Evolutionary conservation across 2,888 invertebrate species (phyloP).

Genomic region (Lasius fuliginosus): DNA sequence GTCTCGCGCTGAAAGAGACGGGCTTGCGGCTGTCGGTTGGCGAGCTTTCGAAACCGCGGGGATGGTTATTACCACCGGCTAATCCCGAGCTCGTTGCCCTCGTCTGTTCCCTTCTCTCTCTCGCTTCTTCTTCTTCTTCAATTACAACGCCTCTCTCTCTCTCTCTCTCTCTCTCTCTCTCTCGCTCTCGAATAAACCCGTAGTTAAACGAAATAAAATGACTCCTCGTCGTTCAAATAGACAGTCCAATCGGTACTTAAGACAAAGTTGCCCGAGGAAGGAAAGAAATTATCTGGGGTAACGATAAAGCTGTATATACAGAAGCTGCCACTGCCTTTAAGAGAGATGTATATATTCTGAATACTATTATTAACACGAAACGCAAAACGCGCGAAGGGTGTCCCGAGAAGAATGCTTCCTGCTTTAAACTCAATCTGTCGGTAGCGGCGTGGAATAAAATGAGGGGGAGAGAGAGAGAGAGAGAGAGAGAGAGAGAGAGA

Average conservation of each 20-base stretch:
- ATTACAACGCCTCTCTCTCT: background rate
- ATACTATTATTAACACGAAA: slow-evolving; percentile 18
- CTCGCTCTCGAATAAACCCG: slow-evolving; percentile 46
- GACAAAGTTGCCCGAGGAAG: slow-evolving; percentile 48
- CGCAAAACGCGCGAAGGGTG: background rate
- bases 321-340: background rate
- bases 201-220: slow-evolving; percentile 68
- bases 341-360: background rate
- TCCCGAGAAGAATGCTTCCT: slow-evolving; percentile 18
- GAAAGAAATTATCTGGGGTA: slow-evolving; percentile 46
- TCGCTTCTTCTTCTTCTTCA: slow-evolving; percentile 48
- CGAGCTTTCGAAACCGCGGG: slow-evolving; percentile 77
- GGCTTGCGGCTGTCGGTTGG: slow-evolving; percentile 74
- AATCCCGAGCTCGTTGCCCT: slow-evolving; percentile 78
- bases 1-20: slow-evolving; percentile 60
- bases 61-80: slow-evolving; percentile 81
- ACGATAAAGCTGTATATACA: background rate
- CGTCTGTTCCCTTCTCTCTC: slow-evolving; percentile 67
- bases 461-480: background rate
- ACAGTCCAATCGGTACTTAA: slow-evolving; percentile 69
- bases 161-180: background rate
- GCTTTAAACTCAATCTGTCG: slow-evolving; percentile 43
- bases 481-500: background rate
- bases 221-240: slow-evolving; percentile 65
- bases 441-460: slow-evolving; percentile 29